Conservation (phyloP, 1,140 invertebrate genomes). For the Centruroides sculpturatus region DNA sequence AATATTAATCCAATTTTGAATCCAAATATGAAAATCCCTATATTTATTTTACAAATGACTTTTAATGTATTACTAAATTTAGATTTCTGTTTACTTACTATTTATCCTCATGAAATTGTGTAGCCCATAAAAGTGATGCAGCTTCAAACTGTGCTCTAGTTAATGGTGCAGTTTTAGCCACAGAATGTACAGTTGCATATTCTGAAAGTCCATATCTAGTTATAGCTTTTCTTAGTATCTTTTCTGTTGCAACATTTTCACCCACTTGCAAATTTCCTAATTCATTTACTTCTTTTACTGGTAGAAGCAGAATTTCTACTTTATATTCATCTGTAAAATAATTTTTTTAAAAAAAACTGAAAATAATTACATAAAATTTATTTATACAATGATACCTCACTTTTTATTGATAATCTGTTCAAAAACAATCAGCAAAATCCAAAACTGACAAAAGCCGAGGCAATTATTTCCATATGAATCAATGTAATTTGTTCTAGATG, state of each 20-base stretch:
- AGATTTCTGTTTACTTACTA: slow-evolving; percentile 18
- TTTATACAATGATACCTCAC: too few species aligned
- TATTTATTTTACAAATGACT: neutral
- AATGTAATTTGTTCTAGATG: too few species aligned
- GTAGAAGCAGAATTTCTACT: neutral
- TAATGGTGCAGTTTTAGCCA: slow-evolving; percentile 44
- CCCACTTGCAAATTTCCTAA: neutral
- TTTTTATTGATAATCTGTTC: too few species aligned
- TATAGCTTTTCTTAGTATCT: neutral
- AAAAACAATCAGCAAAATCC: too few species aligned
- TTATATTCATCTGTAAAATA: slow-evolving; percentile 1
- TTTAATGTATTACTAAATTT: neutral
- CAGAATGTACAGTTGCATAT: slow-evolving; percentile 21
- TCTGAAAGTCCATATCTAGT: neutral
- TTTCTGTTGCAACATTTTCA: too few species aligned
- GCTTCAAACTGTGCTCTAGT: slow-evolving; percentile 50
- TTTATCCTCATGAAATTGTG: slow-evolving; percentile 57
- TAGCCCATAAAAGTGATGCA: slow-evolving; percentile 53
- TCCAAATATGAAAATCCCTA: neutral
- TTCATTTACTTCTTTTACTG: neutral
- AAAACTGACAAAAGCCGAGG: too few species aligned
- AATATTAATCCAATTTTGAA: too few species aligned
- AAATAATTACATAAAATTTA: too few species aligned
- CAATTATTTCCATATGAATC: too few species aligned
- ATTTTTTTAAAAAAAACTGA: slow-evolving; percentile 1